A percentile compares a stretch with the other conserved stretches of the same genome.
Evolutionary conservation across 2,888 invertebrate species (phyloP).

Genomic region (Biston betularia): DNA sequence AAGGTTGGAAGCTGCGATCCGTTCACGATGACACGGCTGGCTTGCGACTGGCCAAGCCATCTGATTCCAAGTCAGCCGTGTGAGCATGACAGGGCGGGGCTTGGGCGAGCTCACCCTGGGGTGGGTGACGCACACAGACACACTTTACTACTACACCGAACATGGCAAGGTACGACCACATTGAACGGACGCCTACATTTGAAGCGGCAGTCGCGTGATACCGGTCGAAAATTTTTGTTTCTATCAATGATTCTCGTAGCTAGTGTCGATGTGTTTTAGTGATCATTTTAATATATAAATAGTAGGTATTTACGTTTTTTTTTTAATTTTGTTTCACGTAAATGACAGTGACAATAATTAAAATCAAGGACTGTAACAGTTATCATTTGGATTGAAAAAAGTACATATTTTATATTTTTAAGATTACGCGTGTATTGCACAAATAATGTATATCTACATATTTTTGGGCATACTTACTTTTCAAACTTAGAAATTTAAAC

Average conservation of each 20-base stretch:
- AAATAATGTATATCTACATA: no score
- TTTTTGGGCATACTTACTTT: no score
- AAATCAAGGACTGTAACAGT: no score
- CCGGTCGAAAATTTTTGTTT: conserved; percentile 44
- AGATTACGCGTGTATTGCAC: not conserved
- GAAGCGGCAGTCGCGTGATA: conserved; percentile 42
- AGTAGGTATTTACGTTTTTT: no score
- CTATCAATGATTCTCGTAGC: conserved; percentile 34
- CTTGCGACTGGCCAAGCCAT: conserved; percentile 84
- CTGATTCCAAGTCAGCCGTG: conserved; percentile 86
- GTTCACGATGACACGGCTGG: conserved; percentile 85
- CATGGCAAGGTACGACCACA: conserved; percentile 35
- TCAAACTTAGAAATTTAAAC: no score
- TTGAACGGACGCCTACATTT: conserved; percentile 38
- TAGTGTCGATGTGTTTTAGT: conserved; percentile 25
- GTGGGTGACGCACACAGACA: conserved; percentile 75
- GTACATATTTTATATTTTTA: not conserved
- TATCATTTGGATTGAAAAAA: not conserved
- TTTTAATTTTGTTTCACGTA: no score
- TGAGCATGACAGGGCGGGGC: conserved; percentile 83
- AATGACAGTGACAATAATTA: no score
- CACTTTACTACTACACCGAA: conserved; percentile 51
- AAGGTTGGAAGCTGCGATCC: conserved; percentile 77
- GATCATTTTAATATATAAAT: not conserved
- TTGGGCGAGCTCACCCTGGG: conserved; percentile 69